Base-by-base conservation (phyloP, 2,888 invertebrate species). In the Macroteleia sp. region DNA sequence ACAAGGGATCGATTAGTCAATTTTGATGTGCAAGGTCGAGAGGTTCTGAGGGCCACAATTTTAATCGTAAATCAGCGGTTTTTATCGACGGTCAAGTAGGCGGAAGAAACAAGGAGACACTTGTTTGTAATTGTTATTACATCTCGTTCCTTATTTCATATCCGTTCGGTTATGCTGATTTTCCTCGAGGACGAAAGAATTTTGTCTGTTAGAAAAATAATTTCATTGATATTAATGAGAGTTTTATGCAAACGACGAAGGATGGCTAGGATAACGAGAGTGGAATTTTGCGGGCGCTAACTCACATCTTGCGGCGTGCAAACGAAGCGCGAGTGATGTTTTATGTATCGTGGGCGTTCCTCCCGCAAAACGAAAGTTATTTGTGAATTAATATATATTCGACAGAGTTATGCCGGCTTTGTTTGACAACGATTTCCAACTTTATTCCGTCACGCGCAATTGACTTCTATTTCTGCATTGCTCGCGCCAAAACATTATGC, bases 191-290 rank as follows among this genome's bases (percentile, higher is more conserved):
- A n/a, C n/a, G n/a, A n/a, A n/a, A n/a, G n/a, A n/a, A n/a, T n/a
- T n/a, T n/a, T n/a, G n/a, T 12, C 42, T 8, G 44, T 8, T 25
- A 17, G 59, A 46, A 77, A 82, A 85, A 86, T 87, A 86, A 86
- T 87, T 84, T 83, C 82, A 84, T 85, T 81, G 79, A 82, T 82
- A 79, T 84, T 83, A 84, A 81, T 75, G 82, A 80, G 82, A 82
- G 77, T 77, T 86, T 85, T 83, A 87, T 86, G 85, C 82, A 85
- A 83, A 86, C 85, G 82, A 19, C 6, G 17, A 8, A 41, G 67
- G 6, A 46, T 22, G 30, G 19, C 39, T 22, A 14, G 57, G 20
- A 39, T 67, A 54, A 66, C 50, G 36, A 46, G 56, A 8, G 46
- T 25, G 46, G 19, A 30, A 34, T 70, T 39, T 30, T 28, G 69